Base-by-base conservation (phyloP, 2,113 vertebrate species). In the Tylochromis polylepis region DNA sequence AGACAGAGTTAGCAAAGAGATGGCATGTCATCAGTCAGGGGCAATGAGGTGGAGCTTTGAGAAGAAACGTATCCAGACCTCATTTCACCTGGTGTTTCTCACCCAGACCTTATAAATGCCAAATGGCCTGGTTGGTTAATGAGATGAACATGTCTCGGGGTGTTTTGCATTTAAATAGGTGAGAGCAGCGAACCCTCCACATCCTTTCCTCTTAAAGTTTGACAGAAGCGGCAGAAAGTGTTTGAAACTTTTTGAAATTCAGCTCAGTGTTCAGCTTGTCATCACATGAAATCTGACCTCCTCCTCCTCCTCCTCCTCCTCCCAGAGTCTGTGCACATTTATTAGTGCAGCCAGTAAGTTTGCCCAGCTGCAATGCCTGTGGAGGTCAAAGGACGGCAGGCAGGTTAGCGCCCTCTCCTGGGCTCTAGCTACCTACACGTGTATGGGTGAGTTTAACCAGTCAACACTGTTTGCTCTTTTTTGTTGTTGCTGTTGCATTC, bases 261-360 rank as follows among this genome's bases (percentile, higher is more conserved):
- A 67, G 29, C 18, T 18, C n/a, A 15, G 20, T 18, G 59, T 51
- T 49, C 8, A 14, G 11, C 24, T 36, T 38, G n/a, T 57, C 27
- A 15, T 31, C 16, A 60, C 11, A 10, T 29, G 15, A 83, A 10
- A 15, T 55, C 53, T 81, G 60, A 81, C 85, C 22, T 36, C 14
- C 36, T 22, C 60, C 3, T 84, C 49, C 67, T 18, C 85, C 22
- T 36, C 14, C 36, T 22, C 60, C 3, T 84, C 49, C 67, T 18
- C 34, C 59, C 84, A 99, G 99, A 98, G 97, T 83, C 59, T 98
- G 18, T 98, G 98, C 90, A 99, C 97, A 0, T 84, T 98, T 16
- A 95, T 98, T 92, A 98, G 98, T 11, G 97, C 96, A 0, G 95
- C 96, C 87, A 99, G 98, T 90, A 99, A 99, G 90, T 89, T 97